Evolutionary conservation across 2,113 vertebrate species (phyloP), one percentile per base, ranked within the genome.

Genomic region (Danionella cerebrum): DNA sequence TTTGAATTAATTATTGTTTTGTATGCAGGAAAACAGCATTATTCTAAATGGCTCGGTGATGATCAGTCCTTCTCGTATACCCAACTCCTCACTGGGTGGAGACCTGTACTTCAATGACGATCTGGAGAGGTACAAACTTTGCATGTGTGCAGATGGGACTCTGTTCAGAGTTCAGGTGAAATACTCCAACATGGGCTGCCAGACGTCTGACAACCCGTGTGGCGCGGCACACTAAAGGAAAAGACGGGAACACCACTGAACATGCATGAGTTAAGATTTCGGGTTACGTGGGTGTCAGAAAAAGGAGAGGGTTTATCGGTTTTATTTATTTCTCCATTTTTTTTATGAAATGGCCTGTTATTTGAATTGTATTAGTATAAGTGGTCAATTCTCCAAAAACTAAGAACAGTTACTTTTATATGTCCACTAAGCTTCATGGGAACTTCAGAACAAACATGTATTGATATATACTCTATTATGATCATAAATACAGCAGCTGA

Each of bases 51-150:
- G 96, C 4, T 94, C 91, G 0, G 94, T 99, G 80, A 91, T 93
- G 93, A 88, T 99, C 68, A 97, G 87, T 70, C 76, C 92, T 0
- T 79, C 89, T 0, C 91, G 92, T 27, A 92, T 98, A 69, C 96
- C 95, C 0, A 91, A 86, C 12, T 90, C 90, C 1, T 90, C 90
- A 19, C 82, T 87, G 0, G 57, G 83, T 0, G 90, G 86, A 18
- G 89, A 94, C 1, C 82, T 88, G 54, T 84, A 90, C 2, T 90
- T 78, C 1, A 83, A 89, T 0, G 87, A 90, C 1, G 87, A 88
- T 27, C 85, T 89, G 84, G 88, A 94, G 74, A 89, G 96, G 21
- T 99, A 97, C 87, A 98, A 99, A 87, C 91, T 99, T 2, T 99
- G 96, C 19, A 88, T 98, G 92, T 99, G 96, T 65, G 93, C 92